A percentile compares a stretch with the other conserved stretches of the same genome.
Evolutionary conservation across 1,140 invertebrate genomes (phyloP).

Genomic region (Neomicropteryx cornuta): DNA sequence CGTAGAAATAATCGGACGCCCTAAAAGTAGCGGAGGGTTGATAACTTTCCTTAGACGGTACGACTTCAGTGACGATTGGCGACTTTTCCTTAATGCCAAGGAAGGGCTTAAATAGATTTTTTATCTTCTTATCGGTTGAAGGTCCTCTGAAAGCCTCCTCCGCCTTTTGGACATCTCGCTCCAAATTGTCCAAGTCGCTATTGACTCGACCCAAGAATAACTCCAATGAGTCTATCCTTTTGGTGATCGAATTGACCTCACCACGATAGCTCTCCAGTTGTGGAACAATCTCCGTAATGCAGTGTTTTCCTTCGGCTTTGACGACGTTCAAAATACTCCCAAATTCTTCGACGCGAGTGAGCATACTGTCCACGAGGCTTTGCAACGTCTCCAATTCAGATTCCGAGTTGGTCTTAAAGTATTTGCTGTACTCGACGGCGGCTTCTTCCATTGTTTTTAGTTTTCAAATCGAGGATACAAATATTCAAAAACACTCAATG

Average conservation of each 20-base stretch:
- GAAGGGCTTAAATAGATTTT: conserved; percentile 32
- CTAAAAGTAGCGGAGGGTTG: conserved; percentile 22
- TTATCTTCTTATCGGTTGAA: conserved; percentile 31
- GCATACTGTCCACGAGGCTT: conserved; percentile 39
- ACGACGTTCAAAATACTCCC: conserved; percentile 37
- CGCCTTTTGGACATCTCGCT: conserved; percentile 34
- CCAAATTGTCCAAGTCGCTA: conserved; percentile 29
- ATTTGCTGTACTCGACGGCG: conserved; percentile 30
- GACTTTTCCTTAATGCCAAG: conserved; percentile 25
- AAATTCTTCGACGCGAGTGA: conserved; percentile 39
- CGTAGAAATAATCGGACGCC: conserved; percentile 29
- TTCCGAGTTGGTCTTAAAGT: conserved; percentile 32
- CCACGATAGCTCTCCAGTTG: conserved; percentile 29
- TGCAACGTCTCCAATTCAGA: conserved; percentile 34
- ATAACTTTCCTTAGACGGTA: conserved; percentile 11
- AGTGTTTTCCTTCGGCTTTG: conserved; percentile 29
- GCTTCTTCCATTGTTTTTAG: conserved; percentile 22
- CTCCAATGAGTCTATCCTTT: conserved; percentile 29
- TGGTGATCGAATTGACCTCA: conserved; percentile 30
- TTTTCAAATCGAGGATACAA: conserved; percentile 31
- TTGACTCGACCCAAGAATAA: conserved; percentile 27
- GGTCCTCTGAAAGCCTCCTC: conserved; percentile 32
- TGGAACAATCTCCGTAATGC: conserved; percentile 19
- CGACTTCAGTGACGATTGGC: conserved; percentile 4
- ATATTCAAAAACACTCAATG: conserved; percentile 26